These are phyloP conservation scores for Brachyopa scutellaris DNA, from an alignment of 2,888 invertebrate species.

Conservation along the genomic window DNA sequence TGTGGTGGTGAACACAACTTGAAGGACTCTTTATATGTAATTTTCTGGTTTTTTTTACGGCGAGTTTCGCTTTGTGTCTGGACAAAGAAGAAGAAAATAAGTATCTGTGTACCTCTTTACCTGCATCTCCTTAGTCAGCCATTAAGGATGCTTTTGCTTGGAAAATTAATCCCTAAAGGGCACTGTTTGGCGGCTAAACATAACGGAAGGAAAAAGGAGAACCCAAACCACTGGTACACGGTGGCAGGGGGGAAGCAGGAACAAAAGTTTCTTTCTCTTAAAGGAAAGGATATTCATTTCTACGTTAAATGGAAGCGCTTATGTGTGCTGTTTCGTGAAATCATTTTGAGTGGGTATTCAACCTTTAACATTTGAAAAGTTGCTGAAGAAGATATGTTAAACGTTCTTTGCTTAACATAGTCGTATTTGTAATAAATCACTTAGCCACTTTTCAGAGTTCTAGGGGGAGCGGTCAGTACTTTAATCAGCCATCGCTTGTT, in stretches of 20 bases:
- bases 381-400: background rate
- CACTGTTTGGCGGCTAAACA: conserved; percentile 24
- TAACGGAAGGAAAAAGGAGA: background rate
- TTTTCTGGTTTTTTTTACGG: background rate
- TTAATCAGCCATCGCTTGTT: conserved; percentile 25
- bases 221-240: background rate
- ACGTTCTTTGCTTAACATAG: background rate
- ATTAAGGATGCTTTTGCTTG: conserved; percentile 44
- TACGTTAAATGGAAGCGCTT: conserved; percentile 4
- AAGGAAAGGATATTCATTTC: conserved; percentile 13
- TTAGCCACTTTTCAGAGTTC: conserved; percentile 28
- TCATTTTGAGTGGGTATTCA: background rate
- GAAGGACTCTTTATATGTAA: conserved; percentile 4
- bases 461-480: conserved; percentile 45
- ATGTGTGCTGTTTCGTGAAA: background rate
- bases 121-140: conserved; percentile 22
- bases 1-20: conserved; percentile 50
- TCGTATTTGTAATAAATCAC: conserved; percentile 49
- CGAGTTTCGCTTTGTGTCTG: conserved; percentile 42
- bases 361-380: background rate
- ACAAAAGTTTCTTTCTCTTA: background rate
- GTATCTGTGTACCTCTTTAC: conserved; percentile 11
- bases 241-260: background rate
- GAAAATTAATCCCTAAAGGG: conserved; percentile 43
- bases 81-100: background rate